Evolutionary conservation across 2,888 invertebrate genomes (phyloP), one percentile per base, ranked within the genome.

Genomic region (Drosophila anceps): DNA sequence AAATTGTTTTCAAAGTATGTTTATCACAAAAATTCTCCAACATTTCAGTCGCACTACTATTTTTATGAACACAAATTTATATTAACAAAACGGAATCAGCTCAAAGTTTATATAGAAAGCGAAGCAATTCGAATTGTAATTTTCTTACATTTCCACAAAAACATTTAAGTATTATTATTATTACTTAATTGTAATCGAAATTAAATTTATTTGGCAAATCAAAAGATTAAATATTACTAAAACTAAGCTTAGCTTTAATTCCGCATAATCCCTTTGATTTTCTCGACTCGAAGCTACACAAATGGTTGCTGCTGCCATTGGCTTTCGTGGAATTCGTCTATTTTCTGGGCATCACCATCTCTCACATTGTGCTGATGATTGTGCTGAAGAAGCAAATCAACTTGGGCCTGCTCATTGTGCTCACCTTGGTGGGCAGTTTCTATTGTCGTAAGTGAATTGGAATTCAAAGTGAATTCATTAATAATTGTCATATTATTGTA

Each of bases 341-440:
- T 4, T 85, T 91, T n/a, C 20, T 83, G 8, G 24, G 39, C 4
- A 55, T 82, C 0, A 72, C 86, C 1, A 44, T 64, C 6, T 37
- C 69, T 0, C 93, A 93, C 64, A 86, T 93, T 48, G 60, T 92
- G 0, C 41, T 89, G 4, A 93, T 93, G 93, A 90, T 92, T 0
- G 76, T 91, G 61, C 72, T 91, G 0, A 77, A 79, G 43, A 77
- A 79, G 43, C 66, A 79, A 7, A 63, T 79, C 6, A 75, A 79
- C 71, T 76, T 93, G 75, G 92, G 92, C 0, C 46, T 91, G 3
- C 74, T 93, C 1, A 92, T 93, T 35, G 89, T 89, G 0, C 68
- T 90, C 0, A 93, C 92, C 0, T 58, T 93, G 1, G 69, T 81
- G 0, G 93, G 93, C 4, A 92, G 92, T 3, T 93, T 92, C 61